Percentiles rank a stretch among this genome's conserved stretches.
Evolutionary conservation across 2,797 vertebrate genomes (phyloP).

Genomic region (Sebastes cheni): DNA sequence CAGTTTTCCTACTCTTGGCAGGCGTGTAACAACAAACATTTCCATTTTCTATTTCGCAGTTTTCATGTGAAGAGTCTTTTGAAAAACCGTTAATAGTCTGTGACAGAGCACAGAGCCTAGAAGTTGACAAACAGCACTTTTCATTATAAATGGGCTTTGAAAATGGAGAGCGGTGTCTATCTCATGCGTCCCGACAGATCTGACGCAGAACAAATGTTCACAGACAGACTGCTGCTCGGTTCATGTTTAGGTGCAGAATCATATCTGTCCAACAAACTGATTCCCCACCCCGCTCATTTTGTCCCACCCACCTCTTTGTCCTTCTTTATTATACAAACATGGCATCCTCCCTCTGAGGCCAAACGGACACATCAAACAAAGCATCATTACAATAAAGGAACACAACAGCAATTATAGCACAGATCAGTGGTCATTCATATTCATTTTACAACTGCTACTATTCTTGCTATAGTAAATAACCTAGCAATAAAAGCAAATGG

Average conservation of each 20-base stretch:
- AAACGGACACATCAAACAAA: slow-evolving; percentile 12
- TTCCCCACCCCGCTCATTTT: slow-evolving; percentile 7
- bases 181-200: slow-evolving; percentile 16
- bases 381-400: slow-evolving; percentile 22
- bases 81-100: slow-evolving; percentile 47
- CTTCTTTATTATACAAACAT: slow-evolving; percentile 42
- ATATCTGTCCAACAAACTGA: slow-evolving; percentile 18
- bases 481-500: not conserved
- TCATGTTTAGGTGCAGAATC: slow-evolving; percentile 23
- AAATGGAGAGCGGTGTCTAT: slow-evolving; percentile 44
- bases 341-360: slow-evolving; percentile 4
- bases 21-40: slow-evolving; percentile 26
- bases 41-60: slow-evolving; percentile 23
- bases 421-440: slow-evolving; percentile 14
- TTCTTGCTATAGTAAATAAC: not conserved
- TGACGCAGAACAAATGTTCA: slow-evolving; percentile 20
- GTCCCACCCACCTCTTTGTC: slow-evolving; percentile 36
- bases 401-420: not conserved
- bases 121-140: slow-evolving; percentile 56
- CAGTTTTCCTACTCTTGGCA: slow-evolving; percentile 27
- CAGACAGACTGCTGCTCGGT: slow-evolving; percentile 1
- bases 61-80: slow-evolving; percentile 31
- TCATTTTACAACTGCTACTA: not conserved
- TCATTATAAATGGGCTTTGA: slow-evolving; percentile 58
- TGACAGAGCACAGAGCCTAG: slow-evolving; percentile 49